Base-by-base conservation (phyloP, 2,113 vertebrate genomes). In the Xyrauchen texanus region DNA sequence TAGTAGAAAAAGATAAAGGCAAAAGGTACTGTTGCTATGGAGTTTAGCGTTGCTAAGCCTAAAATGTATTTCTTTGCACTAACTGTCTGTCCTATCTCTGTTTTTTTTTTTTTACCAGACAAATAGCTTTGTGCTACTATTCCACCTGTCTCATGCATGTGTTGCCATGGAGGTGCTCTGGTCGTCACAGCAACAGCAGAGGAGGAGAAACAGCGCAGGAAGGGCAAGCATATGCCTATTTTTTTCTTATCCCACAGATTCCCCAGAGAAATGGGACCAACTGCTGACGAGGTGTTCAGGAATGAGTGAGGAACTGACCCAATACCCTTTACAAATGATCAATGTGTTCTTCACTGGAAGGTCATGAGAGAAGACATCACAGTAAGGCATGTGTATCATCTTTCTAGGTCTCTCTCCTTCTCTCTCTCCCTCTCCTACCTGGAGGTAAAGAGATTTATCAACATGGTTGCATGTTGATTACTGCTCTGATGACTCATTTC, bases 121-220 rank as follows among this genome's bases (percentile, higher is more conserved):
- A 77, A 82, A 82, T 65, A 77, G 81, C 62, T 82, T 82, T 78
- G 73, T 81, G 73, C 57, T 70, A 74, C 61, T 58, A 51, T 69
- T 71, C 61, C 81, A 78, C 81, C 81, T 82, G 81, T 64, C 80
- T 82, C 62, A 66, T 76, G 52, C 80, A 66, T 72, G 68, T 72
- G 81, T 82, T 82, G 81, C 75, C 75, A 82, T 78, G 81, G 81
- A 78, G 62, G 81, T 71, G 68, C 49, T 82, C 75, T 65, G 75
- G 81, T 82, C 74, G 52, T 70, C 81, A 82, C 53, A 76, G 68
- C 68, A 82, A 82, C 81, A 47, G 60, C 51, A 46, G 61, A 70
- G 60, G 53, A 60, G 68, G 66, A 34, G 21, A 34, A 71, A 78
- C 53, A 52, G 76, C 52, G 72, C 42, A 13, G 68, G 75, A 71